These are phyloP conservation scores for Erethizon dorsatum DNA, from an alignment of 2,797 vertebrate genomes.

Conservation along the genomic window DNA sequence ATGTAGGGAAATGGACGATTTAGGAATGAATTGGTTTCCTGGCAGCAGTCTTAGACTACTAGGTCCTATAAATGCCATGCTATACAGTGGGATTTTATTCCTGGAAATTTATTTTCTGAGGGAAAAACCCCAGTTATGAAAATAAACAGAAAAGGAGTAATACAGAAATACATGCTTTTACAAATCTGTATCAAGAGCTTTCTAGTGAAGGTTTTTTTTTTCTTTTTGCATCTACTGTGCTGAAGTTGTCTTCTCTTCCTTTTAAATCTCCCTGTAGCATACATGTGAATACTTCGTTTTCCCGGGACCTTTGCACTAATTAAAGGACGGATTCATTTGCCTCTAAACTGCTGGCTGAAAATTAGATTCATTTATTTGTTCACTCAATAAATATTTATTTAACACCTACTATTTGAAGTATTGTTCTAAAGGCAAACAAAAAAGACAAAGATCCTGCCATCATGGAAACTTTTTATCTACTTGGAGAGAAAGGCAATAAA, in stretches of 20 bases:
- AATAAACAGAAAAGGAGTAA: constrained; percentile 45
- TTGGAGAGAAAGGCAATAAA: neutral
- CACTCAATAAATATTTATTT: constrained; percentile 19
- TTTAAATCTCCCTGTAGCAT: constrained; percentile 13
- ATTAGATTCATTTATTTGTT: constrained; percentile 32
- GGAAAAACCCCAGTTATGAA: neutral
- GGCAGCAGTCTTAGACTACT: neutral
- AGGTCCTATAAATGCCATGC: neutral
- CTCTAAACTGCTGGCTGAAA: constrained; percentile 12
- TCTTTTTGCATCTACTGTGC: neutral
- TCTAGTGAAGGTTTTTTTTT: neutral
- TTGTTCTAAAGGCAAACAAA: constrained; percentile 30
- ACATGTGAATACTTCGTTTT: constrained; percentile 60
- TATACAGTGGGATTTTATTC: neutral
- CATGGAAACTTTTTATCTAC: neutral
- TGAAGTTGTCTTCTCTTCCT: constrained; percentile 33
- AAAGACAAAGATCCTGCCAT: neutral
- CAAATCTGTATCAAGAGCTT: constrained; percentile 5
- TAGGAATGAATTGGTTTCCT: neutral
- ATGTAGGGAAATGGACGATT: neutral
- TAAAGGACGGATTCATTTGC: constrained; percentile 14
- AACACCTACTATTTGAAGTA: neutral
- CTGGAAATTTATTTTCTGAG: constrained; percentile 25
- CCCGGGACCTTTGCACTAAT: constrained; percentile 46
- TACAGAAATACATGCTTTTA: constrained; percentile 22